These are phyloP conservation scores for Athene noctua DNA, from an alignment of 2,113 vertebrate genomes.

Conservation along the genomic window DNA sequence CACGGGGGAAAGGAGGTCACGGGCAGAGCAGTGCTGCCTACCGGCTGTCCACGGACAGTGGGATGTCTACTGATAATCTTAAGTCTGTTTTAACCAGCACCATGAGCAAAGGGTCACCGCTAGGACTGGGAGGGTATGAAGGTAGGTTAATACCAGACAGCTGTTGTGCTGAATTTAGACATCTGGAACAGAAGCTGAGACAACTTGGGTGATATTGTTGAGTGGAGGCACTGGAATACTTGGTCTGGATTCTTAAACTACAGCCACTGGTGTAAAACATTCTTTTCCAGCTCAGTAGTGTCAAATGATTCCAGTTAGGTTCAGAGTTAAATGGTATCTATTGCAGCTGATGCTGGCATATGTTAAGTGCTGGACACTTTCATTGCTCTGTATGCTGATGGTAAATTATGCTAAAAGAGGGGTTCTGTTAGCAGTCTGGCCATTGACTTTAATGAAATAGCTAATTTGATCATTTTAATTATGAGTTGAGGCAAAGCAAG, in stretches of 20 bases:
- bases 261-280: background rate
- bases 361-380: background rate
- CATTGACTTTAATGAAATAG: slow-evolving; percentile 38
- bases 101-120: background rate
- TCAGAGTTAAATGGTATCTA: background rate
- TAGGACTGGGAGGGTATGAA: background rate
- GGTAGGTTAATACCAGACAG: background rate
- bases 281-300: background rate
- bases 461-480: slow-evolving; percentile 55
- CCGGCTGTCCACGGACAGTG: background rate
- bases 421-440: background rate
- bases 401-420: slow-evolving; percentile 8
- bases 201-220: background rate
- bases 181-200: background rate
- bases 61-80: background rate
- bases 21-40: background rate
- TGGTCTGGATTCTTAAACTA: background rate
- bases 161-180: background rate
- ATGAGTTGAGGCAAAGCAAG: slow-evolving; percentile 12
- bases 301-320: background rate
- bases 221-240: background rate
- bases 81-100: background rate
- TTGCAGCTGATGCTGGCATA: background rate
- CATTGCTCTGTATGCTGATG: background rate
- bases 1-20: background rate